Base-by-base conservation (phyloP, 1,140 invertebrate species). In the Drosophila kohkoa region DNA sequence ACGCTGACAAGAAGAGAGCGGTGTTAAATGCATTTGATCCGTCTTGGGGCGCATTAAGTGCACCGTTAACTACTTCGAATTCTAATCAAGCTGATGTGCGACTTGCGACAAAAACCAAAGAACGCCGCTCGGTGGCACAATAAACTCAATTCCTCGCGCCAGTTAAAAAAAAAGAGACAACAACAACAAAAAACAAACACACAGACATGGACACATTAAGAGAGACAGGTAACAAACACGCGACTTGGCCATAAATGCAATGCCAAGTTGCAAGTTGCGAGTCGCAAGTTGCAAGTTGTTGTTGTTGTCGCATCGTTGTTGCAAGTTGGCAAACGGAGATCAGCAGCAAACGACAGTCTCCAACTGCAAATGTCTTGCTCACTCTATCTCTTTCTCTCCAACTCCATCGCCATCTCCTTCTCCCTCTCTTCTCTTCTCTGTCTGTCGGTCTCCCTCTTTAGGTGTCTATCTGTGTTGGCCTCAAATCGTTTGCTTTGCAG, bases 31-130 rank as follows among this genome's bases (percentile, higher is more conserved):
- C 75, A 89, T 83, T 72, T 89, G 85, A 89, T 85, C 75, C 78
- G 81, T 82, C 80, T 89, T 69, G 69, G 71, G 81, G 78, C 72
- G 75, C 77, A 81, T 89, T 89, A 86, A 89, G 89, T 90, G 71
- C 68, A 89, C 85, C 85, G 85, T 89, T 89, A 89, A 81, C 86
- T 89, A 79, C 81, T 79, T 89, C 76, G 78, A 85, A 89, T 89
- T 89, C 86, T 89, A 89, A 89, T 89, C 88, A 89, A 89, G 81
- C 75, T 79, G 71, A 79, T 89, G 86, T 89, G 86, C 78, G 83
- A 88, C 82, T 25, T 25, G 20, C 20, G 20, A 25, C 20, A 25
- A 25, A 83, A 88, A 79, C 67, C 77, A 77, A 88, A 70, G 80
- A 72, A 88, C 75, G 77, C 77, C 83, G 64, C 80, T 41, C 73